A percentile compares a stretch with the other conserved stretches of the same genome.
Conservation (phyloP, 2,888 invertebrate species). For the Ethmia dodecea region DNA sequence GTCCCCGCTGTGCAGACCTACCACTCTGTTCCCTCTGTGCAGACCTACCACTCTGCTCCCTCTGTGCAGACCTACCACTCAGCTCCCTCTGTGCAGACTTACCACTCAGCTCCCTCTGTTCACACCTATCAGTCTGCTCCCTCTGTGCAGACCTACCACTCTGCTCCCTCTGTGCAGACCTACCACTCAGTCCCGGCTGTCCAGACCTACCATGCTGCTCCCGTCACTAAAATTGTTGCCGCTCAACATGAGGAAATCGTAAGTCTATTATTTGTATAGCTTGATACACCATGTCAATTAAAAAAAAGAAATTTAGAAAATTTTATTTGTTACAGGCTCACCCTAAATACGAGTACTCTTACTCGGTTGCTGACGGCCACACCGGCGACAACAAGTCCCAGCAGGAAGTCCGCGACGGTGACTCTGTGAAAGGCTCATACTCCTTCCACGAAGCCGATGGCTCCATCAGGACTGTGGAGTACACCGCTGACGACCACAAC, state of each 20-base stretch:
- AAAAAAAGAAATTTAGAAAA: neutral
- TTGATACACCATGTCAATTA: no score
- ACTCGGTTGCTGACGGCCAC: conserved; percentile 69
- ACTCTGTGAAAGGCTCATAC: conserved; percentile 68
- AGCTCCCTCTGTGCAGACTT: conserved; percentile 18
- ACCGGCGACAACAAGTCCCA: conserved; percentile 72
- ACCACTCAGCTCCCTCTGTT: conserved; percentile 22
- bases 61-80: conserved; percentile 17
- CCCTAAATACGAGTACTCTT: conserved; percentile 55
- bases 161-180: conserved; percentile 3
- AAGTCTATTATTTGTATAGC: no score
- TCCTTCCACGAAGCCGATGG: conserved; percentile 70
- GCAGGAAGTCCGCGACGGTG: conserved; percentile 66
- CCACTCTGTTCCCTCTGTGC: conserved; percentile 27
- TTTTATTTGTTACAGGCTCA: conserved; percentile 29
- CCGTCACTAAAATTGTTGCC: conserved; percentile 14
- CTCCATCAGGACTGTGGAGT: conserved; percentile 66
- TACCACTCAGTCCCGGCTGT: conserved; percentile 4
- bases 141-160: conserved; percentile 5
- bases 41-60: conserved; percentile 46
- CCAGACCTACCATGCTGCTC: conserved; percentile 9
- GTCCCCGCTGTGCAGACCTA: conserved; percentile 26
- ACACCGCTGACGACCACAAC: conserved; percentile 65
- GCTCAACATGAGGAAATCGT: conserved; percentile 14
- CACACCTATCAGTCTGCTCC: conserved; percentile 3